phyloP scores from a whole-genome alignment of 2,888 invertebrate species.

The Chaetoderma sp. region DNA sequence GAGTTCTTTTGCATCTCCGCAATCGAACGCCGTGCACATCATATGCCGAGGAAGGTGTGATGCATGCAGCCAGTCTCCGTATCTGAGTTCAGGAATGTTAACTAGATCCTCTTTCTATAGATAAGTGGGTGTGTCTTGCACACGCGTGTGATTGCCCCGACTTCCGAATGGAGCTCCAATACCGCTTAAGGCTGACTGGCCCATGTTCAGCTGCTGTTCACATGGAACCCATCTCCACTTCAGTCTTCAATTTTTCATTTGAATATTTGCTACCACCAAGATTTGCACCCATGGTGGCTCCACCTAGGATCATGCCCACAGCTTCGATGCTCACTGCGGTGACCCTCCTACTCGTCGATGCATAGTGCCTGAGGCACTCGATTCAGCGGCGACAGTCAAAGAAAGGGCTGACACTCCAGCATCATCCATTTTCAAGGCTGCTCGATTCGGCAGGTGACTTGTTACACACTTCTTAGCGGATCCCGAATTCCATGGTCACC shows the following conservation, averaged over 20 bases:
- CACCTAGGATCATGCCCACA: conserved; percentile 73
- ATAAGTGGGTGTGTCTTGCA: conserved; percentile 12
- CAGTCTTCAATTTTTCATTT: conserved; percentile 74
- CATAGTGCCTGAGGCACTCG: too few species aligned
- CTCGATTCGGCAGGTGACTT: conserved; percentile 77
- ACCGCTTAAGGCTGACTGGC: conserved; percentile 55
- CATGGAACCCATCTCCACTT: conserved; percentile 74
- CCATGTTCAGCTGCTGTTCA: conserved; percentile 71
- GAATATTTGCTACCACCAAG: conserved; percentile 81
- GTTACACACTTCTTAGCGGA: conserved; percentile 76
- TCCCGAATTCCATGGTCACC: conserved; percentile 81
- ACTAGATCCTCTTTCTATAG: conserved; percentile 66
- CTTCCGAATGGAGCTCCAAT: conserved; percentile 53
- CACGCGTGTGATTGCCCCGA: conserved; percentile 19
- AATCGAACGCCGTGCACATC: not conserved
- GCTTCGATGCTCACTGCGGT: conserved; percentile 75
- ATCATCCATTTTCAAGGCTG: conserved; percentile 78
- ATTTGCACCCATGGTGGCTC: conserved; percentile 72
- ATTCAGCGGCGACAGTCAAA: not conserved
- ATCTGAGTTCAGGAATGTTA: conserved; percentile 73
- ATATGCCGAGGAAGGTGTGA: too few species aligned
- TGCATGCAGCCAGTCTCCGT: conserved; percentile 66
- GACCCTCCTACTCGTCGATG: conserved; percentile 76
- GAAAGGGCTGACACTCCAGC: conserved; percentile 70
- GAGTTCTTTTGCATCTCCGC: conserved; percentile 57